Conservation (phyloP, 2,888 invertebrate species). For the Cynaeus angustus region DNA sequence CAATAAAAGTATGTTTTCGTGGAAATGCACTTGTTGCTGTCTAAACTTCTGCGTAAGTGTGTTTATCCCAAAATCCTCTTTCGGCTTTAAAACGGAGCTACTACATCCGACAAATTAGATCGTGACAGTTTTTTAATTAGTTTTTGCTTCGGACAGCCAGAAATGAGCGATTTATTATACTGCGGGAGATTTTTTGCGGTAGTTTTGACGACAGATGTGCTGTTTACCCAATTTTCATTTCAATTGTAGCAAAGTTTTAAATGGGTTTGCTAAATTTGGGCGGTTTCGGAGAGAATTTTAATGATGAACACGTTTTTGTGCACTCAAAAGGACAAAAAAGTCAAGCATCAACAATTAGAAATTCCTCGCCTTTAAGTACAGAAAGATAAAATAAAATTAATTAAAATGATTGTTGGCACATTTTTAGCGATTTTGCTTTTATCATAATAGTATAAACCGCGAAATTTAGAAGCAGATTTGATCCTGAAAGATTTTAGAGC, state of each 20-base stretch:
- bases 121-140: slow-evolving; percentile 8
- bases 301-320: too few relatives aligned
- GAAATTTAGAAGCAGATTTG: too few relatives aligned
- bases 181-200: background rate
- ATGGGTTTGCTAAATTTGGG: background rate
- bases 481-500: too few relatives aligned
- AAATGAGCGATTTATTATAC: slow-evolving; percentile 14
- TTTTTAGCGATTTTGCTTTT: too few relatives aligned
- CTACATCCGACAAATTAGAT: slow-evolving; percentile 3
- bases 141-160: background rate
- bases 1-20: too few relatives aligned
- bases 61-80: background rate
- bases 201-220: slow-evolving; percentile 4
- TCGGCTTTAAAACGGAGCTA: slow-evolving; percentile 4
- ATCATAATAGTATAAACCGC: too few relatives aligned
- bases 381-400: too few relatives aligned
- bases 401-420: too few relatives aligned
- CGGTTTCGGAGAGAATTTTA: background rate
- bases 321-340: background rate
- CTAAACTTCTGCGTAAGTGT: background rate
- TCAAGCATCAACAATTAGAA: background rate
- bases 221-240: slow-evolving; percentile 1
- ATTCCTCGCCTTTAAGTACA: too few relatives aligned
- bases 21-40: slow-evolving; percentile 3
- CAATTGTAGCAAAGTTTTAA: background rate